phyloP scores from a whole-genome alignment of 2,888 invertebrate genomes.

The Rotaria magnacalcarata region DNA sequence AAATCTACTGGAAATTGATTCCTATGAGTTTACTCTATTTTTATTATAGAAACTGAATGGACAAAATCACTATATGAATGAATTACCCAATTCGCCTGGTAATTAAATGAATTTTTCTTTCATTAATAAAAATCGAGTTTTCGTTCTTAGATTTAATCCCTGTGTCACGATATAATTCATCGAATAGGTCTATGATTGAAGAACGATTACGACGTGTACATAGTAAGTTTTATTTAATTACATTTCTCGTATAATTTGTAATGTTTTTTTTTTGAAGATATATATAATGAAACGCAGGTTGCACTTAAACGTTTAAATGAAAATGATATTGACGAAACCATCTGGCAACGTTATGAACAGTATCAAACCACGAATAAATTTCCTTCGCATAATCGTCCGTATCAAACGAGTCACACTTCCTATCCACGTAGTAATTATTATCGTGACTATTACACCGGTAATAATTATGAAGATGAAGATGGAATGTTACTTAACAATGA shows the following conservation, averaged over 20 bases:
- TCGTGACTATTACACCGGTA: conserved; percentile 9
- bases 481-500: conserved; percentile 23
- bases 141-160: not conserved
- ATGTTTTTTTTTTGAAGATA: not conserved
- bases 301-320: not conserved
- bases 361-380: not conserved
- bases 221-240: not conserved
- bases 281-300: not conserved
- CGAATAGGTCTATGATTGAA: not conserved
- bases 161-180: not conserved
- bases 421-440: conserved; percentile 16
- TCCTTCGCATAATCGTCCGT: not conserved
- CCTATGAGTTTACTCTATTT: too few relatives aligned
- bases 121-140: not conserved
- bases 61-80: not conserved
- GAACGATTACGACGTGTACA: conserved; percentile 11
- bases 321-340: conserved; percentile 1
- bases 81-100: not conserved
- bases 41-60: not conserved
- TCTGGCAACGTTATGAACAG: conserved; percentile 20
- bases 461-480: conserved; percentile 29
- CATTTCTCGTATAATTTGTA: not conserved
- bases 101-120: not conserved
- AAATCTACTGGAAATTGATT: too few relatives aligned
- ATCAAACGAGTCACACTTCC: not conserved